Base-by-base conservation (phyloP, 2,888 invertebrate species). In the Aelia acuminata region DNA sequence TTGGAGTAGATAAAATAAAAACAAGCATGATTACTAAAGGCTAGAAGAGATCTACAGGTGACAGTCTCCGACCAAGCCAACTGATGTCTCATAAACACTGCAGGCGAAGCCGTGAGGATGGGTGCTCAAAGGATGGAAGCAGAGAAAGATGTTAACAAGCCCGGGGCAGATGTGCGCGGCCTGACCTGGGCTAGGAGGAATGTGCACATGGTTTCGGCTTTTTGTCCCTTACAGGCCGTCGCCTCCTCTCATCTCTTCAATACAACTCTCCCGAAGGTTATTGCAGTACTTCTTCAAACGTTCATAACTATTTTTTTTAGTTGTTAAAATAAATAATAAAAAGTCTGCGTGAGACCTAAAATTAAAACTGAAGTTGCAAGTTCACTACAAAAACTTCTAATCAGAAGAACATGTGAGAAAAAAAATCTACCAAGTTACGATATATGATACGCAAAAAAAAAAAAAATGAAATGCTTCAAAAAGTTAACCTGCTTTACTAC, bases 141-240 rank as follows among this genome's bases (percentile, higher is more conserved):
- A 22, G 20, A 13, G 50, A 35, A 2, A 35, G 31, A 70, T n/a
- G 57, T 15, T 13, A 15, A 2, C 39, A 80, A 0, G 13, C 22
- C 5, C 39, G 7, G 3, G 63, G 13, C 43, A n/a, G 43, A 80
- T 43, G 22, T 80, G 80, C 43, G 80, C 22, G 20, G 43, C 7
- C 80, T 80, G 80, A 47, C 80, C 80, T 80, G 80, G n/a, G 22
- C 39, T n/a, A 43, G 35, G 80, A 80, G 80, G 80, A 80, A 80
- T 80, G 80, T 8, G 80, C 80, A 80, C 43, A 43, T 80, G 80
- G 39, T 47, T 80, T 22, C 11, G 43, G n/a, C 43, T 80, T 80
- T 80, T 80, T 80, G 43, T 80, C 43, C 13, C 80, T 43, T 15
- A 5, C 43, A 3, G 7, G 80, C 1, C 43, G 20, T 7, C 18